These are phyloP conservation scores for Arrhamphus sclerolepis DNA, from an alignment of 2,797 vertebrate species.

Conservation along the genomic window DNA sequence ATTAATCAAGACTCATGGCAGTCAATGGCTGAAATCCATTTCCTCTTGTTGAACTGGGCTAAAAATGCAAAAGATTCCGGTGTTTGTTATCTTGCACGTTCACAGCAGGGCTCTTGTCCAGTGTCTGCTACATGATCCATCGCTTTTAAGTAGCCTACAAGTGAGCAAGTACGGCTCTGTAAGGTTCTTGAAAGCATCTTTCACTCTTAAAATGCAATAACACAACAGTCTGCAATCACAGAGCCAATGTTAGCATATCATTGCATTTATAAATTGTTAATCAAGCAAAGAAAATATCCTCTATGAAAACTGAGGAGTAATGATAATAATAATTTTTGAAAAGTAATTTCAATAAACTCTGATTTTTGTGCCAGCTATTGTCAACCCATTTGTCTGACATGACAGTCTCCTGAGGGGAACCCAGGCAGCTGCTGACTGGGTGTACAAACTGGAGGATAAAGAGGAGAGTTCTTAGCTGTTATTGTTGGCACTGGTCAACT, in stretches of 20 bases:
- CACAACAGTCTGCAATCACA: slow-evolving; percentile 12
- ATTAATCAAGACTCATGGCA: slow-evolving; percentile 69
- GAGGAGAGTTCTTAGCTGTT: slow-evolving; percentile 63
- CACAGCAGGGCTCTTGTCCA: slow-evolving; percentile 36
- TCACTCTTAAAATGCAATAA: slow-evolving; percentile 42
- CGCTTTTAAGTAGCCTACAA: slow-evolving; percentile 35
- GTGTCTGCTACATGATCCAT: slow-evolving; percentile 39
- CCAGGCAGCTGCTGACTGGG: slow-evolving; percentile 48
- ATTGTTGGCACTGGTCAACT: slow-evolving; percentile 58
- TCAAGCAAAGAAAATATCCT: slow-evolving; percentile 61
- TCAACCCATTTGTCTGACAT: slow-evolving; percentile 43
- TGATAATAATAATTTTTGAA: slow-evolving; percentile 37
- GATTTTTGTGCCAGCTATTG: slow-evolving; percentile 9
- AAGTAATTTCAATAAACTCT: slow-evolving; percentile 44
- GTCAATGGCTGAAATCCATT: slow-evolving; percentile 73
- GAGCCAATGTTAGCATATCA: slow-evolving; percentile 24
- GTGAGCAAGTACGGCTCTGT: slow-evolving; percentile 8
- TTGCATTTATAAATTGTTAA: slow-evolving; percentile 40
- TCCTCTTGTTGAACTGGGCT: slow-evolving; percentile 61
- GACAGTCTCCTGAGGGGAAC: slow-evolving; percentile 61
- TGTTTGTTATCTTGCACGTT: slow-evolving; percentile 62
- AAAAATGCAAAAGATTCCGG: slow-evolving; percentile 56
- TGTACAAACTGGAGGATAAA: slow-evolving; percentile 57
- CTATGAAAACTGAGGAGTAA: slow-evolving; percentile 53
- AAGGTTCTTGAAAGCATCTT: slow-evolving; percentile 28